Conservation (phyloP, 92 coral and sea anemone species). For the Micromussa lordhowensis region DNA sequence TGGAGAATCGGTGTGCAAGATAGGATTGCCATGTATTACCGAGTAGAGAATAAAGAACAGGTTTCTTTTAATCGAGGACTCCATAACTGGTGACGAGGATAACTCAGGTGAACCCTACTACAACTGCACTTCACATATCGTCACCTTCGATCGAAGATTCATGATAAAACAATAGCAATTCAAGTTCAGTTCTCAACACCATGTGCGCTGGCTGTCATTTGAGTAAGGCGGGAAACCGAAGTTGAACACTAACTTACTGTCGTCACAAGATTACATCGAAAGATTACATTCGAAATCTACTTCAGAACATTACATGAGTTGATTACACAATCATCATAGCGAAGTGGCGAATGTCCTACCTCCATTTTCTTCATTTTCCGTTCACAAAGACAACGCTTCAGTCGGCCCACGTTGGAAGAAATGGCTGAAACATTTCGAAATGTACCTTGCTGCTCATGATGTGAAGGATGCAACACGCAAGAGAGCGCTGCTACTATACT, state of each 20-base stretch:
- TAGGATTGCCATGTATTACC: too few species aligned
- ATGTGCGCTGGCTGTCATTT: constrained; percentile 26
- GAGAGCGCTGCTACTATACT: constrained; percentile 12
- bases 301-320: neutral
- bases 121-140: neutral
- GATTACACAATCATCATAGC: constrained; percentile 20
- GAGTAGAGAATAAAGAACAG: too few species aligned
- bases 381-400: constrained; percentile 22
- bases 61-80: neutral
- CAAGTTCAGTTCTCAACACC: neutral
- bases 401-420: constrained; percentile 23
- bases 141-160: neutral
- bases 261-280: neutral
- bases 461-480: constrained; percentile 15
- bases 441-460: constrained; percentile 26
- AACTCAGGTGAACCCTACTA: neutral
- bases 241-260: neutral
- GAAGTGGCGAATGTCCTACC: constrained; percentile 15
- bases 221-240: neutral
- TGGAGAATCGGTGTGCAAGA: too few species aligned
- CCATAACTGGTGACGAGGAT: constrained; percentile 37
- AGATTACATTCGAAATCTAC: neutral
- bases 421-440: constrained; percentile 26
- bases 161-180: constrained; percentile 2
- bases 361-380: constrained; percentile 14